Conservation (phyloP, 2,113 vertebrate genomes). For the Alligator sinensis region DNA sequence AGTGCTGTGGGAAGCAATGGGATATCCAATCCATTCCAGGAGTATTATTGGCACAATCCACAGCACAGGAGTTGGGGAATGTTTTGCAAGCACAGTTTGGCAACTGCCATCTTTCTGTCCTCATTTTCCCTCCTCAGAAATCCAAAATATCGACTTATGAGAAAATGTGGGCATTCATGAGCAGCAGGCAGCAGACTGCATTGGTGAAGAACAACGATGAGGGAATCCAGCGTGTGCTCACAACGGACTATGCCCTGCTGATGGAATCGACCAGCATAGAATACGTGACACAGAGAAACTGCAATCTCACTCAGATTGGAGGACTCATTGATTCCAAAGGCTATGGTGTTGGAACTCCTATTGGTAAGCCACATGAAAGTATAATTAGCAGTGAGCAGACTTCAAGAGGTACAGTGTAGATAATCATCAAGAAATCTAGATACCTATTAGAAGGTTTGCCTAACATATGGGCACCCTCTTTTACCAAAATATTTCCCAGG, state of each 20-base stretch:
- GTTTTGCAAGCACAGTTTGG: neutral
- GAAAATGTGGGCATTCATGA: slow-evolving; percentile 99
- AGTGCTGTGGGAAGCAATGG: neutral
- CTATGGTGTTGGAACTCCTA: slow-evolving; percentile 97
- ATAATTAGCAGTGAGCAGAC: rapidly evolving
- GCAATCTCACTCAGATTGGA: slow-evolving; percentile 98
- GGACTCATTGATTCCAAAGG: slow-evolving; percentile 98
- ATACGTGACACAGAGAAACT: slow-evolving; percentile 97
- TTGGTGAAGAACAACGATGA: slow-evolving; percentile 95
- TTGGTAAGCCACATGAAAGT: slow-evolving; percentile 84
- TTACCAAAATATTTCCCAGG: neutral
- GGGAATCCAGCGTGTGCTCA: slow-evolving; percentile 94
- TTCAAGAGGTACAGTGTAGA: neutral
- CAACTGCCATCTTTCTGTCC: neutral
- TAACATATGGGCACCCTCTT: neutral
- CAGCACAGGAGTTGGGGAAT: neutral
- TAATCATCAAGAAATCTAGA: neutral
- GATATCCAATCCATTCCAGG: rapidly evolving
- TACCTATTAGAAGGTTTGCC: rapidly evolving
- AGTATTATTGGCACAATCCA: rapidly evolving
- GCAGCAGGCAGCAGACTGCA: slow-evolving; percentile 94
- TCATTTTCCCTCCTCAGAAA: slow-evolving; percentile 82
- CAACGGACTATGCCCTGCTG: slow-evolving; percentile 94
- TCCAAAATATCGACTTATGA: slow-evolving; percentile 98
- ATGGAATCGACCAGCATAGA: slow-evolving; percentile 99